phyloP scores from a whole-genome alignment of 2,113 vertebrate genomes.

The Myiozetetes cayanensis region DNA sequence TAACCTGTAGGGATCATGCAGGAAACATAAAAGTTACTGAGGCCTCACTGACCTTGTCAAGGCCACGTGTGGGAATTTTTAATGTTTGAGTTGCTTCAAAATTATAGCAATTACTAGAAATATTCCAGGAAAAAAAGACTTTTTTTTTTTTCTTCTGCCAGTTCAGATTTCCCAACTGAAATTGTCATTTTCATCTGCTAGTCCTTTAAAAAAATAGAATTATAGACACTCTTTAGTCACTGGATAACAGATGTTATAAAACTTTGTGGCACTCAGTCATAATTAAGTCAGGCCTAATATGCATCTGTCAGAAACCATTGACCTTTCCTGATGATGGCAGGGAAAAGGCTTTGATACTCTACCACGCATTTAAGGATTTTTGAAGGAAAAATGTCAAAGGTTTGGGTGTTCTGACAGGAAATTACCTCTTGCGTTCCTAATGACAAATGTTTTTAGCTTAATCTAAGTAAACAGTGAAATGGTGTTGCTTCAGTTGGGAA shows the following conservation, averaged over 20 bases:
- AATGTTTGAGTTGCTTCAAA: slow-evolving; percentile 87
- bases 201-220: slow-evolving; percentile 59
- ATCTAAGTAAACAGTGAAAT: slow-evolving; percentile 84
- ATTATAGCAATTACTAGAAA: slow-evolving; percentile 92
- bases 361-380: slow-evolving; percentile 64
- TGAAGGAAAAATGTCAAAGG: slow-evolving; percentile 81
- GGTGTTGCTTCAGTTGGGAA: slow-evolving; percentile 71
- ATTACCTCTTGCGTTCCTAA: slow-evolving; percentile 66
- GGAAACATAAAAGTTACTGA: slow-evolving; percentile 74
- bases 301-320: slow-evolving; percentile 76
- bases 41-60: slow-evolving; percentile 82
- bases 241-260: slow-evolving; percentile 70
- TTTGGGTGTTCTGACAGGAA: slow-evolving; percentile 76
- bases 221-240: slow-evolving; percentile 44
- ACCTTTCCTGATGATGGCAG: slow-evolving; percentile 74
- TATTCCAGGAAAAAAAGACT: slow-evolving; percentile 80
- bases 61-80: slow-evolving; percentile 90
- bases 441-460: slow-evolving; percentile 76
- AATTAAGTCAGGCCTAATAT: slow-evolving; percentile 71
- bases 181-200: slow-evolving; percentile 75
- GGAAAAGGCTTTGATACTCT: slow-evolving; percentile 75
- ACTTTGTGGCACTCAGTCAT: slow-evolving; percentile 46
- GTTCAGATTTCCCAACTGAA: slow-evolving; percentile 61
- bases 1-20: slow-evolving; percentile 70
- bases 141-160: slow-evolving; percentile 25